A percentile compares a stretch with the other conserved stretches of the same genome.
phyloP scores from a whole-genome alignment of 2,113 vertebrate genomes.

The Myocastor coypus region DNA sequence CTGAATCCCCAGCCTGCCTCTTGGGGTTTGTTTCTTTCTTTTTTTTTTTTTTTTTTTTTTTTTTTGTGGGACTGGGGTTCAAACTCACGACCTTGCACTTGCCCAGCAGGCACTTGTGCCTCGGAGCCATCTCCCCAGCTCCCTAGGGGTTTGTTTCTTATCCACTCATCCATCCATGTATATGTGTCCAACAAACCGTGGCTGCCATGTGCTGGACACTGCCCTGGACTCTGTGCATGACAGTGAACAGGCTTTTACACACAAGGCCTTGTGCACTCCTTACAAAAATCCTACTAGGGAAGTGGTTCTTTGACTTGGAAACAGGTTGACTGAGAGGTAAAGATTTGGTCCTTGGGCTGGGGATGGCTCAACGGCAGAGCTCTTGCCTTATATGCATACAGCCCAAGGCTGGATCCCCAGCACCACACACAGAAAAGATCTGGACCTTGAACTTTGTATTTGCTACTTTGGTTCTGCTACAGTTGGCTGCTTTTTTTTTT shows the following conservation, averaged over 20 bases:
- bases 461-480: not conserved
- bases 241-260: not conserved
- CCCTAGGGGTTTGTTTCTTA: no score
- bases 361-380: no score
- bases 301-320: constrained; percentile 39
- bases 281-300: not conserved
- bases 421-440: not conserved
- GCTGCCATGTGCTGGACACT: not conserved
- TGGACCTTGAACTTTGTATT: not conserved
- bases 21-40: not conserved
- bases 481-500: not conserved
- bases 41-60: no score
- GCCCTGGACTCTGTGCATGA: not conserved
- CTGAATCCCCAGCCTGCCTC: not conserved
- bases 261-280: not conserved
- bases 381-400: no score
- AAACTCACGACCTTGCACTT: no score
- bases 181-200: not conserved
- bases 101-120: no score
- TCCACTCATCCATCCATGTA: not conserved
- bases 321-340: not conserved
- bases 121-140: no score
- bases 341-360: not conserved
- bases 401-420: no score
- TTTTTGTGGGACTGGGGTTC: no score